Percentiles rank a stretch among this genome's conserved stretches.
Conservation (phyloP, 37 sponge, comb jelly and placozoan genomes). For the Theonella swinhoei region DNA sequence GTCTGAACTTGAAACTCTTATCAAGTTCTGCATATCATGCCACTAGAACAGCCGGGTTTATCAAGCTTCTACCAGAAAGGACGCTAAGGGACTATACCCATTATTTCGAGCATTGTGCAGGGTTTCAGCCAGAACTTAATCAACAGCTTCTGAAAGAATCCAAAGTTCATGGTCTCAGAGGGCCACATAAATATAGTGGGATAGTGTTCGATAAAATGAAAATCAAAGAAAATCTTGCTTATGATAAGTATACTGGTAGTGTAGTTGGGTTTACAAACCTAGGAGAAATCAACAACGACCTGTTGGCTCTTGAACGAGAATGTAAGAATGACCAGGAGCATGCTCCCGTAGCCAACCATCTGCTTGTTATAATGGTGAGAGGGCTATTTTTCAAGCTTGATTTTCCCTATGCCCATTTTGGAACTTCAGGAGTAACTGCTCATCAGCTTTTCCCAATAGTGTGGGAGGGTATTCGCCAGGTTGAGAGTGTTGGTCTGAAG, state of each 20-base stretch:
- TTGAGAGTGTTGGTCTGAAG: slow-evolving; percentile 35
- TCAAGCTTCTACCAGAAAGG: slow-evolving; percentile 49
- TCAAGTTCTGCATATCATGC: slow-evolving; percentile 37
- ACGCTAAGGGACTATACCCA: slow-evolving; percentile 65
- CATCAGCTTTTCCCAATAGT: slow-evolving; percentile 31
- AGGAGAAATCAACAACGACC: slow-evolving; percentile 26
- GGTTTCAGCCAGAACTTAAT: slow-evolving; percentile 26
- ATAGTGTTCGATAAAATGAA: slow-evolving; percentile 47
- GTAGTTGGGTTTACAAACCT: slow-evolving; percentile 35
- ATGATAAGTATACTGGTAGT: slow-evolving; percentile 25
- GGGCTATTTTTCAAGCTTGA: slow-evolving; percentile 26
- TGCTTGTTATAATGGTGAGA: slow-evolving; percentile 29
- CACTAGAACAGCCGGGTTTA: slow-evolving; percentile 10
- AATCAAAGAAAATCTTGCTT: slow-evolving; percentile 41
- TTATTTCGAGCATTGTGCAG: slow-evolving; percentile 22
- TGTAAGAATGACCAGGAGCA: neutral
- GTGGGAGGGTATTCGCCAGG: slow-evolving; percentile 34
- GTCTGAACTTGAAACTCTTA: slow-evolving; percentile 35
- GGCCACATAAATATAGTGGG: slow-evolving; percentile 33
- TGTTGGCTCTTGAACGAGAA: slow-evolving; percentile 8
- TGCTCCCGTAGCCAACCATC: slow-evolving; percentile 39
- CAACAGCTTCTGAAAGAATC: slow-evolving; percentile 20
- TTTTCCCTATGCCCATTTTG: slow-evolving; percentile 48
- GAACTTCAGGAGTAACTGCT: slow-evolving; percentile 11
- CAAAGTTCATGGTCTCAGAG: neutral